These are phyloP conservation scores for Phataginus tetradactyla DNA, from an alignment of 2,797 vertebrate species.

Conservation along the genomic window DNA sequence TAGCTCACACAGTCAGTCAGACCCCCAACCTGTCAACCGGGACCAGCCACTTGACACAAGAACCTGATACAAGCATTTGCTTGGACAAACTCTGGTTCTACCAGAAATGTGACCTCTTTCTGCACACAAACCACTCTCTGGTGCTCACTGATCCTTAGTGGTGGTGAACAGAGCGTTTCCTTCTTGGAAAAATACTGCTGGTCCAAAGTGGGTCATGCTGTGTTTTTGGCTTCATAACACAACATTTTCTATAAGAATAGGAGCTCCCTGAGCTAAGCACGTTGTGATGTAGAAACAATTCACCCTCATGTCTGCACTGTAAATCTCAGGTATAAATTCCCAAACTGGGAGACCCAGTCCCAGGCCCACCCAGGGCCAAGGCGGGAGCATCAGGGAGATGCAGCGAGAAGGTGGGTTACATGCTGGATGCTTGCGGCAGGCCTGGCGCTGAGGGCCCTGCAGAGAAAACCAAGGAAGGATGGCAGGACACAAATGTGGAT, in stretches of 20 bases:
- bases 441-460: neutral
- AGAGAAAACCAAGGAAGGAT: too few species aligned
- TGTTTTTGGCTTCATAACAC: neutral
- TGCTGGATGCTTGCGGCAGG: neutral
- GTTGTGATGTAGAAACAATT: neutral
- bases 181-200: rapidly evolving
- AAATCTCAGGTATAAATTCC: neutral
- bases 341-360: too few species aligned
- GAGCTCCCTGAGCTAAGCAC: neutral
- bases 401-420: rapidly evolving
- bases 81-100: neutral
- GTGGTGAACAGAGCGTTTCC: neutral
- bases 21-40: neutral
- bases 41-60: neutral
- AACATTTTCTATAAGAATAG: neutral
- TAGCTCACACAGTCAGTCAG: neutral
- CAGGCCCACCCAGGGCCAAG: neutral
- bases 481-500: rapidly evolving
- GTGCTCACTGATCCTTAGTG: neutral
- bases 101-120: neutral
- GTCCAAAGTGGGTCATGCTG: neutral
- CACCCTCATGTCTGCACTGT: neutral
- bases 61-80: neutral
- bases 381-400: rapidly evolving
- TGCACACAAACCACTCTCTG: too few species aligned